A percentile compares a stretch with the other conserved stretches of the same genome.
Evolutionary conservation across 2,888 invertebrate genomes (phyloP).

Genomic region (Lochmaea crataegi): DNA sequence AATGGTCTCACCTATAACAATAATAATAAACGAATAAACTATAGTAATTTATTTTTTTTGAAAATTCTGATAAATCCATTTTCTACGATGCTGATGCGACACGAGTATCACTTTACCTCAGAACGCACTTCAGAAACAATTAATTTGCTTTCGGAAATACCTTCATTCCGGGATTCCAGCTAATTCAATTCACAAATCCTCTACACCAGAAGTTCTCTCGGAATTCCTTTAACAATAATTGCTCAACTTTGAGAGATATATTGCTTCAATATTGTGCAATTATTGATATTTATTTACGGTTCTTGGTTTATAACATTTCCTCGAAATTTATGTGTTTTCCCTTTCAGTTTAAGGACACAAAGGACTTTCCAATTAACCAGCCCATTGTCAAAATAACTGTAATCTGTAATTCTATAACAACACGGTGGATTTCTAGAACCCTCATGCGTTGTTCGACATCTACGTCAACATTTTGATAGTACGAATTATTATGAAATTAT

Average conservation of each 20-base stretch:
- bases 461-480: background rate
- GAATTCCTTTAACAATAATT: slow-evolving; percentile 52
- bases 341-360: slow-evolving; percentile 40
- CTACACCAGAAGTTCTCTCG: slow-evolving; percentile 51
- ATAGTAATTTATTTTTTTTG: no score
- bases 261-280: slow-evolving; percentile 55
- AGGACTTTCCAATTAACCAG: slow-evolving; percentile 43
- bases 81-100: background rate
- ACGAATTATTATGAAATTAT: background rate
- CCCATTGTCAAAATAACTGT: slow-evolving; percentile 47
- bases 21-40: no score
- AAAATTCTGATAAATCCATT: background rate
- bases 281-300: slow-evolving; percentile 56
- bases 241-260: slow-evolving; percentile 53
- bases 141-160: slow-evolving; percentile 24
- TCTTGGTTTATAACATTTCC: slow-evolving; percentile 44
- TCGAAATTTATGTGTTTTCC: slow-evolving; percentile 47
- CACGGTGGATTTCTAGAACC: slow-evolving; percentile 33
- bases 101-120: background rate
- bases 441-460: background rate
- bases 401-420: slow-evolving; percentile 36
- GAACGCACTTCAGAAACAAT: slow-evolving; percentile 19
- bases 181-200: slow-evolving; percentile 46
- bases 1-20: no score
- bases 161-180: slow-evolving; percentile 24